A percentile compares a stretch with the other conserved stretches of the same genome.
These are phyloP conservation scores for Calosoma granatense DNA, from an alignment of 1,140 invertebrate genomes.

Conservation along the genomic window DNA sequence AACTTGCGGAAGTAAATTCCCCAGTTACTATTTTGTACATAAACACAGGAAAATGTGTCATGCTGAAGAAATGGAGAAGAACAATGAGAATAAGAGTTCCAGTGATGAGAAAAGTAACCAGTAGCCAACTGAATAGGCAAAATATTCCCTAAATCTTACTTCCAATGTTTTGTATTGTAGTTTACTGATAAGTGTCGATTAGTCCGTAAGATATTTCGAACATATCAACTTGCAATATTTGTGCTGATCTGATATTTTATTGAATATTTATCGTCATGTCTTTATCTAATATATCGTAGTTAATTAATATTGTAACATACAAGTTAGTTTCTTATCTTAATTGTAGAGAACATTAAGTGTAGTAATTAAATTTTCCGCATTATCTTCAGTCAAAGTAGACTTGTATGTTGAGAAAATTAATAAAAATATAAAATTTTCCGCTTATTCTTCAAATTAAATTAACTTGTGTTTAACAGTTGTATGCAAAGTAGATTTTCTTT, in stretches of 20 bases:
- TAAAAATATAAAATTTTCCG: too few relatives aligned
- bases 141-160: neutral
- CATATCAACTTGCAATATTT: too few relatives aligned
- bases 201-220: too few relatives aligned
- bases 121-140: neutral
- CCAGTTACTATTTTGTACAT: constrained; percentile 87
- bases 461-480: too few relatives aligned
- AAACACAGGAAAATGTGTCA: constrained; percentile 82
- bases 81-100: constrained; percentile 23
- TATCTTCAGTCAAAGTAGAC: too few relatives aligned
- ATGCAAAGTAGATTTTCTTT: too few relatives aligned
- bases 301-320: neutral
- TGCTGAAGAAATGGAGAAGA: constrained; percentile 44
- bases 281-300: neutral
- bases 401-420: too few relatives aligned
- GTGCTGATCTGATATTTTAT: too few relatives aligned
- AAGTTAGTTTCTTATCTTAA: too few relatives aligned
- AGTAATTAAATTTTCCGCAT: too few relatives aligned
- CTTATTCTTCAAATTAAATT: too few relatives aligned
- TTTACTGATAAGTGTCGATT: neutral
- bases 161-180: neutral
- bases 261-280: neutral
- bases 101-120: neutral
- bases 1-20: constrained; percentile 83
- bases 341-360: too few relatives aligned